A percentile compares a stretch with the other conserved stretches of the same genome.
Evolutionary conservation across 2,888 invertebrate species (phyloP).

Genomic region (Eupithecia subumbrata): DNA sequence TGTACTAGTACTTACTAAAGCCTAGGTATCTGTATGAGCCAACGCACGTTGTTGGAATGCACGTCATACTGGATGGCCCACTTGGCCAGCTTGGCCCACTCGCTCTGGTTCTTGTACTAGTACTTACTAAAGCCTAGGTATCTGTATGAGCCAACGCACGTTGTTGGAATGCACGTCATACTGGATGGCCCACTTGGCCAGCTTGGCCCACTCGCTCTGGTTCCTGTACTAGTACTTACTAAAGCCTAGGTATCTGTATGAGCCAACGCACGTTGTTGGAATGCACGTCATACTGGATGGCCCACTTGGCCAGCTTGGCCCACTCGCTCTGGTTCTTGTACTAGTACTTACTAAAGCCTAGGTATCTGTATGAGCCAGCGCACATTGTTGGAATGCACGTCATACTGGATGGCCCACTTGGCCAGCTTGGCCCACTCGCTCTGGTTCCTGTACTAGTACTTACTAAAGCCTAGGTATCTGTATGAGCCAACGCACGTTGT

Average conservation of each 20-base stretch:
- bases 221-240: conserved; percentile 90
- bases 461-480: conserved; percentile 98
- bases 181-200: conserved; percentile 97
- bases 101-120: conserved; percentile 88
- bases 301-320: conserved; percentile 99
- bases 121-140: conserved; percentile 97
- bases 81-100: conserved; percentile 98
- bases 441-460: conserved; percentile 86
- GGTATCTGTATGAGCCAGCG: conserved; percentile 99
- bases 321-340: conserved; percentile 93
- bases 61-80: conserved; percentile 98
- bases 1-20: conserved; percentile 91
- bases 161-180: conserved; percentile 98
- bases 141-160: conserved; percentile 98
- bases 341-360: conserved; percentile 92
- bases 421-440: conserved; percentile 99
- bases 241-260: conserved; percentile 98
- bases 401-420: conserved; percentile 96
- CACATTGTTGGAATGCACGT: conserved; percentile 98
- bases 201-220: conserved; percentile 96
- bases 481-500: conserved; percentile 98
- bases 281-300: conserved; percentile 95
- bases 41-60: conserved; percentile 97
- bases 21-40: conserved; percentile 98
- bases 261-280: conserved; percentile 98